A percentile compares a stretch with the other conserved stretches of the same genome.
These are phyloP conservation scores for Pipa parva DNA, from an alignment of 2,113 vertebrate species.

Conservation along the genomic window DNA sequence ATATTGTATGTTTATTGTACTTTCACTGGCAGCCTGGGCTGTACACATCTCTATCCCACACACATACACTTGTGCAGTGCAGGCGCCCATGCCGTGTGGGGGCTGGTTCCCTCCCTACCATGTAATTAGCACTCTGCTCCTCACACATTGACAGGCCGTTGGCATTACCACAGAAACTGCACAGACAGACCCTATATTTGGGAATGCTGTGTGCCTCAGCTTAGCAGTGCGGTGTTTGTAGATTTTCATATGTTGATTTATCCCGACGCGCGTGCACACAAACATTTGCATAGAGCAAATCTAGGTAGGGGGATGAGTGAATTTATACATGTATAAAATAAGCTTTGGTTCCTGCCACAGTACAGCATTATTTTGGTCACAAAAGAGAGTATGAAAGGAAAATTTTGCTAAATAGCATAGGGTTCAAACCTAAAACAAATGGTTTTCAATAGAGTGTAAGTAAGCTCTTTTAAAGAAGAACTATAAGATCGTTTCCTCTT, in stretches of 20 bases:
- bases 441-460: too few relatives aligned
- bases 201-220: constrained; percentile 31
- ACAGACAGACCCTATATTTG: constrained; percentile 43
- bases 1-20: constrained; percentile 5
- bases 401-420: too few relatives aligned
- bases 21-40: constrained; percentile 18
- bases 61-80: constrained; percentile 22
- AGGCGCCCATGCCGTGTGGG: constrained; percentile 37
- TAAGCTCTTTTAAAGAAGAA: too few relatives aligned
- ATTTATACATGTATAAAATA: background rate
- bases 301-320: background rate
- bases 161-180: constrained; percentile 42
- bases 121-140: constrained; percentile 42
- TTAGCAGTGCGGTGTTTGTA: background rate
- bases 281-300: background rate
- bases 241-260: background rate
- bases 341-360: too few relatives aligned
- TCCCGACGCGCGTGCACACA: background rate
- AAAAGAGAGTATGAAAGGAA: too few relatives aligned
- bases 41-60: constrained; percentile 35
- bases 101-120: constrained; percentile 35
- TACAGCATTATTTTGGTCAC: too few relatives aligned
- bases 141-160: constrained; percentile 38
- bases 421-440: too few relatives aligned
- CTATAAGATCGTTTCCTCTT: too few relatives aligned